Base-by-base conservation (phyloP, 2,113 vertebrate species). In the Motacilla alba region DNA sequence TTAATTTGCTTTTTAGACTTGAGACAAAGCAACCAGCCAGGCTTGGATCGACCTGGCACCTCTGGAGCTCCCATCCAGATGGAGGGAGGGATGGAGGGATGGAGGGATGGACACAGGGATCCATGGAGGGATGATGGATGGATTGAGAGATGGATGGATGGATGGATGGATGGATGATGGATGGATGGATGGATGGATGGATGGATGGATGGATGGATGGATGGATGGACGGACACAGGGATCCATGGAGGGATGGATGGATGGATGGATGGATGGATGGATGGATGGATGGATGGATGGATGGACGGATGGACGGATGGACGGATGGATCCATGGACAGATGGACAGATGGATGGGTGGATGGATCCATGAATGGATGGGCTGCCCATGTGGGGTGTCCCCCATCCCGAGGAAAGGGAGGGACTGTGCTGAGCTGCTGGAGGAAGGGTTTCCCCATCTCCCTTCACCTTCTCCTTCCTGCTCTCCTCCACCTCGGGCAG, bases 401-500 rank as follows among this genome's bases (percentile, higher is more conserved):
- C 41, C 58, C 41, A 23, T 4, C 19, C 58, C 27, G 11, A 7
- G 46, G 68, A 17, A 62, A 16, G 22, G 17, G 7, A 74, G 33
- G 63, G 14, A 8, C 41, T 7, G 33, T 68, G 64, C 69, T 44
- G 59, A 62, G 74, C 33, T 2, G 3, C 3, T 0, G 3, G 2
- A 56, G 23, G 37, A 67, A 37, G 5, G 8, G 2, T 11, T 3
- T 68, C 47, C 85, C 47, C 85, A 9, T 53, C 33, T 46, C 35
- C 72, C 68, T 91, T 96, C 96, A 99, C 99, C 99, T 99, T 98
- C 96, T 98, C 98, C 91, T 96, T 98, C 96, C 97, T 96, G 97
- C 98, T 98, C 97, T 99, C 98, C 6, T 99, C 98, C 7, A 98
- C 97, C 89, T 99, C 98, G 0, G 98, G 98, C 76, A 98, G 97